Evolutionary conservation across 2,113 vertebrate genomes (phyloP).

Genomic region (Oenanthe oenanthe): DNA sequence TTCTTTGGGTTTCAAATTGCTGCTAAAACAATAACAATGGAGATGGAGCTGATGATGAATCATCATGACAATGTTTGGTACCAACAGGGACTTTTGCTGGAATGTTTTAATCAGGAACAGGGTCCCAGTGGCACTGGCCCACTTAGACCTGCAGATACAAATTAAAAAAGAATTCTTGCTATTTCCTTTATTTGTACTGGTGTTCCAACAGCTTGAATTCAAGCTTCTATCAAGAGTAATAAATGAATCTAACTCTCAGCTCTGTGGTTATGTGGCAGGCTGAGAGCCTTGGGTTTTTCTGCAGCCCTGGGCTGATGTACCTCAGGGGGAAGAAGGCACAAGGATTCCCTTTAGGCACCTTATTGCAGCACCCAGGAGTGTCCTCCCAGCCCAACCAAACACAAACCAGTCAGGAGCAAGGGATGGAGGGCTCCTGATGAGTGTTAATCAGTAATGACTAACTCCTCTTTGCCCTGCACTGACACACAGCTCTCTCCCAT

Average conservation of each 20-base stretch:
- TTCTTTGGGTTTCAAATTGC: background rate
- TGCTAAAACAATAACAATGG: slow-evolving; percentile 17
- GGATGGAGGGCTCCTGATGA: background rate
- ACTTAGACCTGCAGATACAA: slow-evolving; percentile 19
- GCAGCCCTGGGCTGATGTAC: background rate
- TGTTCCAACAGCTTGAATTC: background rate
- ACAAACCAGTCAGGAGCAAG: background rate
- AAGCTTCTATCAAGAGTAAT: background rate
- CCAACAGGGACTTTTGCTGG: background rate
- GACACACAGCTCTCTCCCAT: rapidly evolving
- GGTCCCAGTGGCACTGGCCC: slow-evolving; percentile 9
- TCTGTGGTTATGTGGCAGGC: background rate
- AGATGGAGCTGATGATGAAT: background rate
- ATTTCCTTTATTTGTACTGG: slow-evolving; percentile 10
- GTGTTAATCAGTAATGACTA: background rate
- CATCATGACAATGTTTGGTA: background rate
- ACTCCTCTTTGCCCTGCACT: background rate
- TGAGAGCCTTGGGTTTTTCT: background rate
- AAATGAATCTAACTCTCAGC: background rate
- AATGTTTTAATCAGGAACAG: background rate
- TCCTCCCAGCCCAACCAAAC: background rate
- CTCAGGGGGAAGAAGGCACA: background rate
- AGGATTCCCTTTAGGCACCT: background rate
- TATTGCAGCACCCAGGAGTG: background rate
- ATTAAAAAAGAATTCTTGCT: background rate